Evolutionary conservation across 2,888 invertebrate genomes (phyloP).

Genomic region (Drosophila anceps): DNA sequence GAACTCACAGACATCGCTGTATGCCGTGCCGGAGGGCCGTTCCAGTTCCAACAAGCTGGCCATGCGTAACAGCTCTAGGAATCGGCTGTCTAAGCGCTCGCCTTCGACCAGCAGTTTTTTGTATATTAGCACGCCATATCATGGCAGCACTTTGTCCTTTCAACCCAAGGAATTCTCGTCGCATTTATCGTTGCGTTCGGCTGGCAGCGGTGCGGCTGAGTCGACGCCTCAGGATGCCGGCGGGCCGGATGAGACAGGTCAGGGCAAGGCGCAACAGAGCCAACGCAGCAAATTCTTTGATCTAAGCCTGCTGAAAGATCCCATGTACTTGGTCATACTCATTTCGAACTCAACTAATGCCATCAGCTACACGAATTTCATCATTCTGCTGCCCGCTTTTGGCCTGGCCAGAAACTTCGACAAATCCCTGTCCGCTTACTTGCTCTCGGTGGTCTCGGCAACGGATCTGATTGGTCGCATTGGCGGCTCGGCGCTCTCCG

Average conservation of each 20-base stretch:
- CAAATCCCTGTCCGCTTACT: slow-evolving; percentile 89
- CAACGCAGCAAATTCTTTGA: slow-evolving; percentile 89
- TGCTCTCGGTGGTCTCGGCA: slow-evolving; percentile 92
- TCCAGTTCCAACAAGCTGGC: slow-evolving; percentile 81
- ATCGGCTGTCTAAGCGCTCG: slow-evolving; percentile 88
- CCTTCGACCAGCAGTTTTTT: slow-evolving; percentile 93
- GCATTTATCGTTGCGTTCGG: slow-evolving; percentile 90
- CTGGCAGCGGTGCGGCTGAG: slow-evolving; percentile 86
- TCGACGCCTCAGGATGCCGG: slow-evolving; percentile 71
- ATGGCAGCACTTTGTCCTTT: slow-evolving; percentile 92
- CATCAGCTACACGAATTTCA: slow-evolving; percentile 94
- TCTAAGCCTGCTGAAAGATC: slow-evolving; percentile 90
- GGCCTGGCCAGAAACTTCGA: slow-evolving; percentile 90
- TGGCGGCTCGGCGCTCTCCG: slow-evolving; percentile 94
- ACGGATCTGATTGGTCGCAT: slow-evolving; percentile 93
- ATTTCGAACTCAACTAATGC: slow-evolving; percentile 94
- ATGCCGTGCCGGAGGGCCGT: slow-evolving; percentile 89
- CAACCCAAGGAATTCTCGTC: slow-evolving; percentile 92
- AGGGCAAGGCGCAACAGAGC: slow-evolving; percentile 25
- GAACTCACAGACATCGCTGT: slow-evolving; percentile 89
- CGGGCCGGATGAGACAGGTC: slow-evolving; percentile 28
- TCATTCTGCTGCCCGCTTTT: slow-evolving; percentile 92
- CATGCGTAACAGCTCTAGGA: slow-evolving; percentile 82
- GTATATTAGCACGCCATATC: slow-evolving; percentile 94
- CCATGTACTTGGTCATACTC: slow-evolving; percentile 92